Evolutionary conservation across 2,113 vertebrate genomes (phyloP).

Genomic region (Phodopus roborovskii): DNA sequence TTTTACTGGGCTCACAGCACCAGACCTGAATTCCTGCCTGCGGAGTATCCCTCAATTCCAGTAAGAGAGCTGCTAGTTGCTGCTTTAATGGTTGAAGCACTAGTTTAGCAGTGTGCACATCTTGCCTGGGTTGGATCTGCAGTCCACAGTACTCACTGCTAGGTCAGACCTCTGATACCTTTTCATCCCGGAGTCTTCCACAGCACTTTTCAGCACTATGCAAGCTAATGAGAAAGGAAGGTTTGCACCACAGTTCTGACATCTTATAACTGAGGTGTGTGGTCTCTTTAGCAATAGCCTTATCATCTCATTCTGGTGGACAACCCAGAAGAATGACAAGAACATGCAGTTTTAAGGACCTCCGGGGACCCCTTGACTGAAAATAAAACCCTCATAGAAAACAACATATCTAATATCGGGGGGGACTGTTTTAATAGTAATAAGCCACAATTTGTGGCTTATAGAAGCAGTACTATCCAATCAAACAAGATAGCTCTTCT

Average conservation of each 20-base stretch:
- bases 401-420: background rate
- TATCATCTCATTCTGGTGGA: background rate
- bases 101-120: background rate
- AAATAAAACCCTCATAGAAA: background rate
- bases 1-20: background rate
- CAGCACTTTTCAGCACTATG: background rate
- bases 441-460: background rate
- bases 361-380: background rate
- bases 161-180: background rate
- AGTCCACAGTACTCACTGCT: background rate
- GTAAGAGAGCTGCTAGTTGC: background rate
- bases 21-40: background rate
- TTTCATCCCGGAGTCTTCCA: background rate
- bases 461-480: too few relatives aligned
- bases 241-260: background rate
- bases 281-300: background rate
- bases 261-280: background rate
- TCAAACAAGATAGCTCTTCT: background rate
- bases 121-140: background rate
- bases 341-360: background rate
- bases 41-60: background rate
- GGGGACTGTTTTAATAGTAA: background rate
- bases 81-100: background rate
- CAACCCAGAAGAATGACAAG: background rate
- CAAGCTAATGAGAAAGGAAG: background rate